Evolutionary conservation across 2,113 vertebrate species (phyloP), one percentile per base, ranked within the genome.

Genomic region (Syngnathus floridae): DNA sequence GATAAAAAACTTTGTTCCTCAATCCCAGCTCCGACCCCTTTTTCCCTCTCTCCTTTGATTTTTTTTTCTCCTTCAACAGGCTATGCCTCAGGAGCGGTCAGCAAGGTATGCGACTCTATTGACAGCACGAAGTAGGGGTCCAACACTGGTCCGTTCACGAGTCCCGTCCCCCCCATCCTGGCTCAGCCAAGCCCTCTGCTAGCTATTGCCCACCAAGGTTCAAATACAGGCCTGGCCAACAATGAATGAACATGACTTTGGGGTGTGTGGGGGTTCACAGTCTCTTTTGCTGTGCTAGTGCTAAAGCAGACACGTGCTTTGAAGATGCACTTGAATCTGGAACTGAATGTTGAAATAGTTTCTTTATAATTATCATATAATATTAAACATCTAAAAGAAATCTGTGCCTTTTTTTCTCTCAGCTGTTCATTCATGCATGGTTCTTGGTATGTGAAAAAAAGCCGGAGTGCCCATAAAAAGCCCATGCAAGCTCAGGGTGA

Each of bases 21-120:
- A 26, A 26, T 26, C 26, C 26, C 26, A 26, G 26, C 26, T 26
- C 26, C 26, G 26, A 26, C 2, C 26, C 26, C 26, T 26, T 26
- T 26, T 26, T 26, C 26, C 26, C 26, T 26, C 26, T 26, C 26
- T 26, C 26, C 26, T 26, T 26, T 26, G 26, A 26, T 26, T 31
- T 31, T 31, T 31, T 3, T 31, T 31, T 31, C 26, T 31, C 26
- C 26, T 31, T 31, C 26, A 31, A 31, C 26, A 31, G 26, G 26
- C 73, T 63, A 14, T 67, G 77, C 82, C 83, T 80, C 81, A 83
- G 78, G 48, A 54, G 48, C 83, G 72, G 70, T 81, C 76, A 72
- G 64, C 78, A 84, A 88, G 81, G 85, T 88, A 84, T 87, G 83
- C 69, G n/a, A 65, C 77, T 67, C 81, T 75, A 83, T 90, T 88